Evolutionary conservation across 1,140 invertebrate species (phyloP), one percentile per base, ranked within the genome.

Genomic region (Orius insidiosus): DNA sequence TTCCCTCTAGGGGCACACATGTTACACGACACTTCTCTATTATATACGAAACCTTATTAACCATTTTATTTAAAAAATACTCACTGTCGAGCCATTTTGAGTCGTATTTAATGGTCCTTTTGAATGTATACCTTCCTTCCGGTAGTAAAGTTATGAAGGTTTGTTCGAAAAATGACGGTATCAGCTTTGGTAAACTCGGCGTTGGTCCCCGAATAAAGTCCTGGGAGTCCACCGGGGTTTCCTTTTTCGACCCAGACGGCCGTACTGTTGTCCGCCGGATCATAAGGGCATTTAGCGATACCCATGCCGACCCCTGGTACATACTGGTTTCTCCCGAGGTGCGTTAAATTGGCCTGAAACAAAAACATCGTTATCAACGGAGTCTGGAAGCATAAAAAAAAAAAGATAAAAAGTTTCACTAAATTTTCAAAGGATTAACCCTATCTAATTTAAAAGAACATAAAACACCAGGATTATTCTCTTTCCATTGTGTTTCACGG

Each of bases 61-160:
- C 24, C 14, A 36, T 36, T 36, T 36, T 36, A 13, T 36, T 3
- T 3, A 15, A 36, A 36, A 36, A 36, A 13, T 63, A 84, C 83
- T 85, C 68, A 96, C 90, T 93, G 70, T 95, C 92, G 38, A 97
- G 75, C 89, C 90, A 95, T 62, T 93, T 94, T 39, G 88, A 94
- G 68, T 96, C 90, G 63, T 94, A 93, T 66, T 95, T 93, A 54
- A 93, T 74, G 24, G 90, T 96, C 54, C 90, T 69, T 61, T 93
- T 87, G 63, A 87, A 90, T 41, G 74, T 74, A 62, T 80, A 86
- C 54, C 49, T 74, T 72, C 37, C 79, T 68, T 40, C 82, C 77
- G 24, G 80, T 81, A 37, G 78, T 85, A 57, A 82, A 67, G 62
- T 90, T 88, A 64, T 84, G 82, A 37, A 93, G 70, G 65, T 90